Evolutionary conservation across 2,113 vertebrate genomes (phyloP), one percentile per base, ranked within the genome.

Genomic region (Pogonocichla stellata): DNA sequence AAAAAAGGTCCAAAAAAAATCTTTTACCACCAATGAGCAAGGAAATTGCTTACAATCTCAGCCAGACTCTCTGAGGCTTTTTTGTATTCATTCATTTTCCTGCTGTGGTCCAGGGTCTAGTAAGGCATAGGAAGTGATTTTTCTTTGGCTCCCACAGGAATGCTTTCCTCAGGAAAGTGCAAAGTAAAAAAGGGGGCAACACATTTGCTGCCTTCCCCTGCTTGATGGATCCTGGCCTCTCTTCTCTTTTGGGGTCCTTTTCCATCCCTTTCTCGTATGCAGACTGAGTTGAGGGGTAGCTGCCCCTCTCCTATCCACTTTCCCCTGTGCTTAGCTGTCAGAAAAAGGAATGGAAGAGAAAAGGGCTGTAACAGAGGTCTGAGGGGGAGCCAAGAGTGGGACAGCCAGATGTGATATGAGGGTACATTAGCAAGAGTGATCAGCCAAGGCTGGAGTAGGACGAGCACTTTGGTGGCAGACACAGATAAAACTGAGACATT

Each of bases 151-250:
- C n/a, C 26, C 43, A 22, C 7, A 43, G 31, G 24, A 83, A 50
- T 53, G 10, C 4, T 60, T 87, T 78, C n/a, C n/a, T 73, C 20
- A 64, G 33, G 14, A 45, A 75, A 66, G 11, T 42, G 31, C 20
- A 60, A 65, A 58, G 23, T 28, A 42, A 28, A 61, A 72, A 69
- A 65, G 3, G 2, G 5, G 24, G 29, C 12, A 5, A 6, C 12
- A 47, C 29, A 51, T 65, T 57, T 61, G 3, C 29, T 77, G 33
- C 19, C 31, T 36, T 57, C 26, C 72, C 20, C 45, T 1, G 1
- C 31, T 78, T 1, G 0, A 11, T 31, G 14, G 28, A 31, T 69
- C 18, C 38, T 78, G 64, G 10, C 5, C 20, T 78, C 6, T 5
- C 17, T 19, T 47, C 26, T 60, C 23, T 53, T 80, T 36, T 43